These are phyloP conservation scores for Sylvilagus bachmani DNA, from an alignment of 2,113 vertebrate genomes.

Conservation along the genomic window DNA sequence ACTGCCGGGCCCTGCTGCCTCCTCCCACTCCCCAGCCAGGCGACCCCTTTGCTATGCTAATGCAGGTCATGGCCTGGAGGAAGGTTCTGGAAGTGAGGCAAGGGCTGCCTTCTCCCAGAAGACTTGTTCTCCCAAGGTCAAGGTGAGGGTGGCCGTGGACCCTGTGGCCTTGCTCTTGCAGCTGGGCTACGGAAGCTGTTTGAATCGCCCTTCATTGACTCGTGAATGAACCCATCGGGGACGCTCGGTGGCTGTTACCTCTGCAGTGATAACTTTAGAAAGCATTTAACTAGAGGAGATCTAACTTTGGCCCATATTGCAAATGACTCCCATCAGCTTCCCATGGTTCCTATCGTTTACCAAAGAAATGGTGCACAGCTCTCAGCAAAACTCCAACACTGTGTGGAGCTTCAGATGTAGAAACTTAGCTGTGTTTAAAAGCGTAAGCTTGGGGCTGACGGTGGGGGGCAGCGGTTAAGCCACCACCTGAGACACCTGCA, in stretches of 20 bases:
- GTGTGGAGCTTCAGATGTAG: not conserved
- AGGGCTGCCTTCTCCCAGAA: not conserved
- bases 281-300: not conserved
- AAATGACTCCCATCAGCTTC: not conserved
- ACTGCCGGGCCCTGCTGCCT: not conserved
- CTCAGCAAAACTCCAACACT: not conserved
- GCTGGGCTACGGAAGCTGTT: too few species aligned
- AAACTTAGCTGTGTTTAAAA: not conserved
- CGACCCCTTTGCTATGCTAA: not conserved
- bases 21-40: not conserved
- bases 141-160: not conserved
- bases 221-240: not conserved
- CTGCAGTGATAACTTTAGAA: not conserved
- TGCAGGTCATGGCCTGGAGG: not conserved
- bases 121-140: not conserved
- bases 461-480: too few species aligned
- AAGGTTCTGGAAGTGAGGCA: too few species aligned
- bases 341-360: not conserved
- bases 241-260: not conserved
- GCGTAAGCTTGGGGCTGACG: not conserved
- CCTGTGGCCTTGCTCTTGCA: too few species aligned
- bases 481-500: too few species aligned
- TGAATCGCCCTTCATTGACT: not conserved
- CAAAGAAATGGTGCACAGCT: not conserved
- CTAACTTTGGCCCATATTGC: not conserved